phyloP scores from a whole-genome alignment of 30 jellyfish, hydroid and myxozoan genomes.

The Nemopilema nomurai region DNA sequence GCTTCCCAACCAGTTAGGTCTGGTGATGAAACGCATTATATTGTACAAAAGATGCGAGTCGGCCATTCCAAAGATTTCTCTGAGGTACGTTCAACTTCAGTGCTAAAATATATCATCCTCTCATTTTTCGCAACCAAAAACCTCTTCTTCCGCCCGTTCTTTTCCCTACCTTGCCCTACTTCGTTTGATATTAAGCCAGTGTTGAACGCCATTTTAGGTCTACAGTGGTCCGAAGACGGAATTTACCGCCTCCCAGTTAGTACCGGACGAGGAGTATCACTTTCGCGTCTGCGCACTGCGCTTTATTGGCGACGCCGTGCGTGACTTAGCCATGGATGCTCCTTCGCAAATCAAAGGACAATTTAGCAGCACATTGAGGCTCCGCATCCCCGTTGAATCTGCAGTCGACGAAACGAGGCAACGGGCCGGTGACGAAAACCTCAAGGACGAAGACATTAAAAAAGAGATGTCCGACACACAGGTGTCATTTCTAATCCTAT shows the following conservation, averaged over 20 bases:
- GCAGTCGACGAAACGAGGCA: conserved; percentile 44
- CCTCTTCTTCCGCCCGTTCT: not conserved
- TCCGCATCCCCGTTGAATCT: conserved; percentile 64
- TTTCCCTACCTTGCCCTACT: not conserved
- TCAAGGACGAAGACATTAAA: conserved; percentile 26
- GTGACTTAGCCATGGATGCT: conserved; percentile 43
- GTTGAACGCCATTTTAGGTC: conserved; percentile 53
- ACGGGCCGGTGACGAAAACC: conserved; percentile 18
- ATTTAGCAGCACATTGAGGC: conserved; percentile 56
- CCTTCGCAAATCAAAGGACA: conserved; percentile 89
- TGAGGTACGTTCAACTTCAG: conserved; percentile 57
- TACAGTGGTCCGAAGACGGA: conserved; percentile 73
- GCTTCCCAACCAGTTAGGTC: conserved; percentile 55
- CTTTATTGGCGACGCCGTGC: conserved; percentile 49
- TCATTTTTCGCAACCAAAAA: too few relatives aligned
- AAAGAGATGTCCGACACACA: conserved; percentile 81
- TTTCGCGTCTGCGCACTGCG: conserved; percentile 90
- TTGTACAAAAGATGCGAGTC: conserved; percentile 56
- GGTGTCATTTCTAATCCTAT: conserved; percentile 79
- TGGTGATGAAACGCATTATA: conserved; percentile 77
- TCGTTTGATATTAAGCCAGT: not conserved
- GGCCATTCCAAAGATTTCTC: conserved; percentile 78
- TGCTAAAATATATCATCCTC: not conserved
- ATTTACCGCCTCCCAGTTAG: conserved; percentile 34
- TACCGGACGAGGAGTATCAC: conserved; percentile 74